phyloP scores from a whole-genome alignment of 2,797 vertebrate genomes.

The Triplophysa bombifrons region DNA sequence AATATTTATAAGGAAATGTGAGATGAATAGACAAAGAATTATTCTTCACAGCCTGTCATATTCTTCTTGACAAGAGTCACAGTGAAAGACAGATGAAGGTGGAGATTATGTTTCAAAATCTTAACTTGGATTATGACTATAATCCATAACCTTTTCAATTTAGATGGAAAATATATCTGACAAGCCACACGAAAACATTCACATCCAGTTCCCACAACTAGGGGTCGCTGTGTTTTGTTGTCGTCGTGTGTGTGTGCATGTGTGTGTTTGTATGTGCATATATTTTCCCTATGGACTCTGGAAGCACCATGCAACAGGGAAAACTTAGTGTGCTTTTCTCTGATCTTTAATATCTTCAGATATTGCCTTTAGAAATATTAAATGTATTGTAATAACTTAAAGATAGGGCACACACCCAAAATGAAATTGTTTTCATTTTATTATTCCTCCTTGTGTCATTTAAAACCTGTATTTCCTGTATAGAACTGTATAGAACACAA shows the following conservation, averaged over 20 bases:
- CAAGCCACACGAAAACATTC: neutral
- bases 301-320: slow-evolving; percentile 38
- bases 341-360: neutral
- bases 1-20: slow-evolving; percentile 62
- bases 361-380: slow-evolving; percentile 15
- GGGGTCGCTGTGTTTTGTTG: slow-evolving; percentile 4
- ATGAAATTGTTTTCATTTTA: too few relatives aligned
- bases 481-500: too few relatives aligned
- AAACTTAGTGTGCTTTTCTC: slow-evolving; percentile 38
- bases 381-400: neutral
- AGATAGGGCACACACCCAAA: too few relatives aligned
- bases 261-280: too few relatives aligned
- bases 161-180: neutral
- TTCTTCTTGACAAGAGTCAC: neutral
- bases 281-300: too few relatives aligned
- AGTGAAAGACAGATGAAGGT: neutral
- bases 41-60: slow-evolving; percentile 49
- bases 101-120: neutral
- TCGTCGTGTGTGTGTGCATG: too few relatives aligned
- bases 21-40: slow-evolving; percentile 56
- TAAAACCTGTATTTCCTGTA: too few relatives aligned
- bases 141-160: neutral
- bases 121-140: neutral
- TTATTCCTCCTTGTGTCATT: too few relatives aligned
- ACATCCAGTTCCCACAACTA: neutral